Conservation (phyloP, 2,113 vertebrate species). For the Athene cunicularia region DNA sequence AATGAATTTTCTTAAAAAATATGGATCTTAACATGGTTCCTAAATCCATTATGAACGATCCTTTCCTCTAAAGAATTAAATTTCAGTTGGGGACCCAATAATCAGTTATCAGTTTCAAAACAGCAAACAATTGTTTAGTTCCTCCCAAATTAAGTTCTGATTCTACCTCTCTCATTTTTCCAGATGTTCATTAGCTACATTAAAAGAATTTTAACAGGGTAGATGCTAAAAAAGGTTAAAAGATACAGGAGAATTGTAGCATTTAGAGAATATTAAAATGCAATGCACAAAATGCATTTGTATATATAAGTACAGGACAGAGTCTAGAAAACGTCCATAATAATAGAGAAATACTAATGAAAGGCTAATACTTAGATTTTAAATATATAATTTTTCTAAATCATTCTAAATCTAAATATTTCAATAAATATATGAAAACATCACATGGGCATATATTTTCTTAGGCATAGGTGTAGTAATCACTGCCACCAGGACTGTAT, state of each 20-base stretch:
- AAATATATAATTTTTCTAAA: background rate
- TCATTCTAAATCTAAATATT: background rate
- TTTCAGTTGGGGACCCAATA: background rate
- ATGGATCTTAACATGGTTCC: background rate
- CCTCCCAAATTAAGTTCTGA: background rate
- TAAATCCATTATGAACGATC: background rate
- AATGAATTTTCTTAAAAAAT: background rate
- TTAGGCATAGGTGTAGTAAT: background rate
- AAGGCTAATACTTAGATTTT: background rate
- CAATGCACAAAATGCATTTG: background rate
- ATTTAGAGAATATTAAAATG: background rate
- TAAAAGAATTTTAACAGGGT: background rate
- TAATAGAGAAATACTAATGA: background rate
- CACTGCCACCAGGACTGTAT: background rate
- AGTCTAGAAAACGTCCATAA: background rate
- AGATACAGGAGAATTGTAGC: background rate
- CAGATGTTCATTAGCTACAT: background rate
- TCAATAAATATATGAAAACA: background rate
- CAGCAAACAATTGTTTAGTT: background rate
- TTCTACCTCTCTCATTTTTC: background rate
- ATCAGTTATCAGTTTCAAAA: background rate
- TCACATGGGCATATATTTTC: background rate
- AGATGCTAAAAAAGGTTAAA: conserved; percentile 5
- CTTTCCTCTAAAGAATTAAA: background rate
- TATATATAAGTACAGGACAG: background rate